Base-by-base conservation (phyloP, 2,113 vertebrate genomes). In the Anseranas semipalmata region DNA sequence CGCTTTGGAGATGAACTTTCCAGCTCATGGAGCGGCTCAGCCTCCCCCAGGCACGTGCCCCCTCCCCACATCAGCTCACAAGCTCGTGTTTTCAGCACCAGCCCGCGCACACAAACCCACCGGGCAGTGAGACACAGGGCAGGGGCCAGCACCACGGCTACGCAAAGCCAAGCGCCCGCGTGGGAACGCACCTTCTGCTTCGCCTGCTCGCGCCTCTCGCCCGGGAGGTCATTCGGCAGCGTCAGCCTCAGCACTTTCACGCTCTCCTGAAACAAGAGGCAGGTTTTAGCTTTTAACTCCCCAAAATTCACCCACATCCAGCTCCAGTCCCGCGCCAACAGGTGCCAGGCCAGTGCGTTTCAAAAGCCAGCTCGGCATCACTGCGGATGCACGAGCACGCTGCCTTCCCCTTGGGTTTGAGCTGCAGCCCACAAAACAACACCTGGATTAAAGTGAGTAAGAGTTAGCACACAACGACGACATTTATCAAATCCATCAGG, bases 181-280 rank as follows among this genome's bases (percentile, higher is more conserved):
- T 15, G 43, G 15, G 4, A 4, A 66, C 92, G 90, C 97, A 99
- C 98, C 98, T 99, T 99, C 93, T 98, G 98, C 79, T 98, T 97
- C 39, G 94, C 84, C 85, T 97, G 98, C 78, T 98, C 98, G 2
- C 93, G 82, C 90, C 97, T 88, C 27, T 95, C 94, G 7, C 93
- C 94, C 0, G 94, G 95, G 75, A 98, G 98, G 87, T 95, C 98
- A 80, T 98, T 96, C 21, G 98, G 98, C 33, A 99, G 98, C 12
- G 98, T 99, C 96, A 99, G 97, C 30, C 99, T 96, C 93, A 99
- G 97, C 59, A 98, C 93, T 87, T 98, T 98, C 96, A 98, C 96
- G 7, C 93, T 97, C 59, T 98, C 99, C 99, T 99, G 74, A 65
- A 93, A 78, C 55, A 2, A 84, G 16, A 73, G 55, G 3, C 1